Evolutionary conservation across 1,140 invertebrate genomes (phyloP).

Genomic region (Microplitis mediator): DNA sequence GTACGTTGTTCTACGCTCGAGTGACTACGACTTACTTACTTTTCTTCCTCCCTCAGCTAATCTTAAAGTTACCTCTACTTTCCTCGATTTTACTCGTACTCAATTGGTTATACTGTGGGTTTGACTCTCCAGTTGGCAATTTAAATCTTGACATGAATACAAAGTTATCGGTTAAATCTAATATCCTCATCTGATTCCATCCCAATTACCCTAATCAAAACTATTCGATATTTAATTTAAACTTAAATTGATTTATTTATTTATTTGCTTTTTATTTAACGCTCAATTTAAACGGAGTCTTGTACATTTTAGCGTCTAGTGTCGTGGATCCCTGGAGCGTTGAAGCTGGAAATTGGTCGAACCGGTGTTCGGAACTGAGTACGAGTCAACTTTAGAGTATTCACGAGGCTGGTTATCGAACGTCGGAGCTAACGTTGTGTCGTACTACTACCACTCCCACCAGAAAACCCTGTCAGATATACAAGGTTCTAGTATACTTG

Average conservation of each 20-base stretch:
- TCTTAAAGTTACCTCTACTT: conserved; percentile 14
- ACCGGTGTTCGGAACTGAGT: not conserved
- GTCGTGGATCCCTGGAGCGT: not conserved
- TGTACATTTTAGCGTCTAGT: conserved; percentile 3
- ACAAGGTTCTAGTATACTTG: not conserved
- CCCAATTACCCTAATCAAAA: not conserved
- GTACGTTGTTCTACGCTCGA: conserved; percentile 12
- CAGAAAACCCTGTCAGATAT: no score
- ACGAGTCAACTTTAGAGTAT: not conserved
- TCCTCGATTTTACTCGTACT: not conserved
- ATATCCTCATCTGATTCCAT: not conserved
- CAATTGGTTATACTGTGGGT: no score
- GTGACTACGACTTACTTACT: conserved; percentile 15
- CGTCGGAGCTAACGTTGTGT: conserved; percentile 6
- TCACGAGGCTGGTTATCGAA: not conserved
- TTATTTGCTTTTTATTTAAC: not conserved
- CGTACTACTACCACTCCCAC: conserved; percentile 8
- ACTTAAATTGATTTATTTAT: conserved; percentile 1
- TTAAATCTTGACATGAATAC: conserved; percentile 10
- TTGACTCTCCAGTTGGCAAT: not conserved
- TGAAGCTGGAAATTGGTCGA: conserved; percentile 4
- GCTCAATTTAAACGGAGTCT: conserved; percentile 3
- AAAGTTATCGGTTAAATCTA: conserved; percentile 5
- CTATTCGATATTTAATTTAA: not conserved
- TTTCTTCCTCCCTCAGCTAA: not conserved